Evolutionary conservation across 2,113 vertebrate genomes (phyloP).

Genomic region (Verasper variegatus): DNA sequence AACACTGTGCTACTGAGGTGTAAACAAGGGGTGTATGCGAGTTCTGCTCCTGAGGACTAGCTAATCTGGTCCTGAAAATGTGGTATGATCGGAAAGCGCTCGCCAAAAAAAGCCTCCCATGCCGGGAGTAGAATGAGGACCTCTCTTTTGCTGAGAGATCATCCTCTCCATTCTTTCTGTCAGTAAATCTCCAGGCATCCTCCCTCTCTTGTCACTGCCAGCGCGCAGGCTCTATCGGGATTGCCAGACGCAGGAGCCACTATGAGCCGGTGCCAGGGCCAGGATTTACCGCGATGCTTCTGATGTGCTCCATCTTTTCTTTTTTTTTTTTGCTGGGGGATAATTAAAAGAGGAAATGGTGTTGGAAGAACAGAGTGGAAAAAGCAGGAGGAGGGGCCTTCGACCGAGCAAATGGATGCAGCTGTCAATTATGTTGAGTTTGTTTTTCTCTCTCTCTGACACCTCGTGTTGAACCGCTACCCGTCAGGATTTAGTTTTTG

Average conservation of each 20-base stretch:
- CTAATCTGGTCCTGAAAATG: slow-evolving; percentile 82
- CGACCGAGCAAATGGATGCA: slow-evolving; percentile 77
- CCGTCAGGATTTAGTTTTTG: slow-evolving; percentile 65
- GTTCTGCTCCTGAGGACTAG: slow-evolving; percentile 71
- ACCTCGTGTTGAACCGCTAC: slow-evolving; percentile 56
- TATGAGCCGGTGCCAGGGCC: slow-evolving; percentile 83
- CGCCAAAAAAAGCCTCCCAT: slow-evolving; percentile 77
- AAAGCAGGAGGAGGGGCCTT: slow-evolving; percentile 69
- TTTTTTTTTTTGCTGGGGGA: slow-evolving; percentile 72
- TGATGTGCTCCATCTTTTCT: slow-evolving; percentile 83
- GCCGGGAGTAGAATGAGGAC: slow-evolving; percentile 72
- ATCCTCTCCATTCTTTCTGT: slow-evolving; percentile 80
- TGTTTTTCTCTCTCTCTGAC: slow-evolving; percentile 55
- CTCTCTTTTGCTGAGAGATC: slow-evolving; percentile 79
- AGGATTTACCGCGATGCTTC: slow-evolving; percentile 81
- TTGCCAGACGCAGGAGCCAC: slow-evolving; percentile 79
- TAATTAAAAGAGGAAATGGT: slow-evolving; percentile 86
- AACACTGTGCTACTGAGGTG: slow-evolving; percentile 68
- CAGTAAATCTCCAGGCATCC: slow-evolving; percentile 77
- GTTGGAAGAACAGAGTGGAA: slow-evolving; percentile 79
- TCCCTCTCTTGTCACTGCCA: slow-evolving; percentile 80
- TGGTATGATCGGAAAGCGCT: slow-evolving; percentile 67
- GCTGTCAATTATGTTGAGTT: slow-evolving; percentile 81
- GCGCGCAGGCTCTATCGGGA: slow-evolving; percentile 82
- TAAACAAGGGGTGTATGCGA: slow-evolving; percentile 73